Base-by-base conservation (phyloP, 2,797 vertebrate species). In the Rhinichthys osculus region DNA sequence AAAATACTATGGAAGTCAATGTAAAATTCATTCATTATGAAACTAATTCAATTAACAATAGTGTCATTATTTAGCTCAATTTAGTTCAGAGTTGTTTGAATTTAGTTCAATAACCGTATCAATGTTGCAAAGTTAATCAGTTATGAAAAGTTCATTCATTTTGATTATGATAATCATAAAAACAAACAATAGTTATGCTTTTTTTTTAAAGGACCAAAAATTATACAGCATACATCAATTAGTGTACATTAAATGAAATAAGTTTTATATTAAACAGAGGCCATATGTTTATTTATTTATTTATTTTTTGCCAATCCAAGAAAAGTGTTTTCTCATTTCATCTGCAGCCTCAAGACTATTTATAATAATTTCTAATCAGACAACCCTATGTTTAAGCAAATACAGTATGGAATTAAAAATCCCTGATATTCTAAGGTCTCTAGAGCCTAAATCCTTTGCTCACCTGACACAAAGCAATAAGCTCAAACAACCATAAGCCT, bases 401-500 rank as follows among this genome's bases (percentile, higher is more conserved):
- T 82, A 67, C 80, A 82, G 83, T 59, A 52, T 72, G 59, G 50
- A 87, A 87, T 72, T 81, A 84, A 82, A 89, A 89, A 89, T 80
- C 81, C 84, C 78, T 52, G 79, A 78, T 83, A 21, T 33, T 79
- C 80, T 50, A 47, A 50, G 67, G 81, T 84, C 86, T 88, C 81
- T 44, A 77, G 42, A 82, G 82, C 62, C 52, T 77, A 90, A 90
- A 90, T 89, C 87, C 93, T 93, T 94, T 93, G 94, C 94, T 94
- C 94, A 96, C 94, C 95, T 96, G 95, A 96, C 94, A 95, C 93
- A 94, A 94, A 90, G 94, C 95, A 95, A 95, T 94, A 95, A 94
- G 94, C 95, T 92, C 93, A 95, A 94, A 95, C 94, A 95, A 95
- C 93, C 86, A 78, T 96, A 96, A 96, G 94, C 95, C 94, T 96